These are phyloP conservation scores for Aproaerema taeniolella DNA, from an alignment of 2,888 invertebrate genomes.

Conservation along the genomic window DNA sequence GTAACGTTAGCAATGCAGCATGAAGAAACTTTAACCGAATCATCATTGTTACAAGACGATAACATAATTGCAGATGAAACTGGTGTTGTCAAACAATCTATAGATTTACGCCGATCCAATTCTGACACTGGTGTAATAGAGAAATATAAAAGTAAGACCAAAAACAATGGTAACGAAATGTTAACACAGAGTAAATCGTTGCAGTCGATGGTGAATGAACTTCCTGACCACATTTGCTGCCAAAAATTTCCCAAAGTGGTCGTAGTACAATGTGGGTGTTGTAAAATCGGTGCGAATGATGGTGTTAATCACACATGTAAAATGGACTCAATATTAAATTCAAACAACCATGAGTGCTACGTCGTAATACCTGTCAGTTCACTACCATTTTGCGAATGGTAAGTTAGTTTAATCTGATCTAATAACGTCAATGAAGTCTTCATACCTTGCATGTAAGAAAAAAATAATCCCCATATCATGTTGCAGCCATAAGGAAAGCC, in stretches of 20 bases:
- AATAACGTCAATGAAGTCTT: too few relatives aligned
- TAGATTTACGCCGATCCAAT: slow-evolving; percentile 14
- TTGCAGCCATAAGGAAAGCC: neutral
- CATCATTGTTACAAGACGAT: too few relatives aligned
- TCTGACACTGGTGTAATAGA: slow-evolving; percentile 21
- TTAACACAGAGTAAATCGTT: slow-evolving; percentile 25
- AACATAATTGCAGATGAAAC: too few relatives aligned
- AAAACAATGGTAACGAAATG: slow-evolving; percentile 27
- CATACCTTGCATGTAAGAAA: too few relatives aligned
- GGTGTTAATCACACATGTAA: neutral
- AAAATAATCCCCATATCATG: neutral
- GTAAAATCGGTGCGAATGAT: neutral
- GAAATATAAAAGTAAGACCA: slow-evolving; percentile 34
- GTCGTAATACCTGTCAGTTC: slow-evolving; percentile 1
- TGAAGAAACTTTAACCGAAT: too few relatives aligned
- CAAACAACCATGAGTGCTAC: neutral
- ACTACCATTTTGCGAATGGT: neutral
- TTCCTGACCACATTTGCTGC: slow-evolving; percentile 12
- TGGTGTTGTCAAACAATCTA: too few relatives aligned
- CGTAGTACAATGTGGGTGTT: slow-evolving; percentile 30
- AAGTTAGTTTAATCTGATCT: neutral
- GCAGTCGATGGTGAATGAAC: slow-evolving; percentile 21
- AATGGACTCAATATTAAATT: neutral
- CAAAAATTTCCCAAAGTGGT: slow-evolving; percentile 25
- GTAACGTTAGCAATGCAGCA: too few relatives aligned